A percentile compares a stretch with the other conserved stretches of the same genome.
Conservation (phyloP, 2,113 vertebrate genomes). For the Odocoileus hemionus region DNA sequence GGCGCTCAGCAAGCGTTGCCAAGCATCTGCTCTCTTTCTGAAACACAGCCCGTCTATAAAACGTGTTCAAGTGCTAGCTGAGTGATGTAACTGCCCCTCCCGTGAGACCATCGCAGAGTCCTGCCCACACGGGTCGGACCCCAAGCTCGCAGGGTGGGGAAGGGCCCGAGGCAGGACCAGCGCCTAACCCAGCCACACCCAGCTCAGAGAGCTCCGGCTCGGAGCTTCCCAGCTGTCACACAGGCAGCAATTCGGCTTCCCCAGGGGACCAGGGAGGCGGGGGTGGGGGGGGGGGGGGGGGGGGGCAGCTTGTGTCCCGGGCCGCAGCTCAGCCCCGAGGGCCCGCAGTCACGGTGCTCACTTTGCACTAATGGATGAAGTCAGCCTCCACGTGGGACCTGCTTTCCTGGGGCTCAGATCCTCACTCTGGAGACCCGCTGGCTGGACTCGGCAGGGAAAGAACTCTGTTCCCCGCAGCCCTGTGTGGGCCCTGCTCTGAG, state of each 20-base stretch:
- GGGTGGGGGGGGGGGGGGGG: neutral
- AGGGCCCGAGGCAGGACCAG: neutral
- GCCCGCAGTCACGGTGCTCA: neutral
- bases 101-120: neutral
- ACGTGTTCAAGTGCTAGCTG: neutral
- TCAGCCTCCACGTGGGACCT: neutral
- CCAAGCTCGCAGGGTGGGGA: neutral
- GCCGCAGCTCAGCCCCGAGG: neutral
- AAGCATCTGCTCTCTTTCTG: neutral
- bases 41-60: neutral
- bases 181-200: neutral
- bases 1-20: no score
- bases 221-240: rapidly evolving
- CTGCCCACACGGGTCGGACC: neutral
- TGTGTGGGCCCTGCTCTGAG: rapidly evolving
- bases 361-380: slow-evolving; percentile 15
- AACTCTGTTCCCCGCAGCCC: neutral
- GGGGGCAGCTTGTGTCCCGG: neutral
- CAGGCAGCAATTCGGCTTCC: neutral
- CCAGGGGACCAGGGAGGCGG: rapidly evolving
- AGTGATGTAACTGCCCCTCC: neutral
- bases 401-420: neutral
- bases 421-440: neutral
- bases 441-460: rapidly evolving
- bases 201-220: neutral